Evolutionary conservation across 2,113 vertebrate species (phyloP), one percentile per base, ranked within the genome.

Genomic region (Muntiacus muntjak): DNA sequence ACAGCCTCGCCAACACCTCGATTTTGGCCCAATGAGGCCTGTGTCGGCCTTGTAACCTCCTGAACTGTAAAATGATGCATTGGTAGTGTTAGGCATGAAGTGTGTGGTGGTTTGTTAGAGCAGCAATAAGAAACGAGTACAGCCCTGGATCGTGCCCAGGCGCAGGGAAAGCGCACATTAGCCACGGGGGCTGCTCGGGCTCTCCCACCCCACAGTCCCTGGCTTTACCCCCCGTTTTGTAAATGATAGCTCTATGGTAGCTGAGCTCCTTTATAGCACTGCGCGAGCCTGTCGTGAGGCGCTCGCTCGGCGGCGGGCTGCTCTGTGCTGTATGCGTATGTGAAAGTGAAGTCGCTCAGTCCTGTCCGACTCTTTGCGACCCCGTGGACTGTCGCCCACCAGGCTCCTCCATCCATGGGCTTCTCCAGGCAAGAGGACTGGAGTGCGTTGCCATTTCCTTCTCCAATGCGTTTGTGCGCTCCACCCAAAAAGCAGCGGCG

Each of bases 221-320:
- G 36, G n/a, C 67, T 40, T 71, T 21, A 19, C 19, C 19, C 19
- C 67, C 40, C 19, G 19, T 12, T 36, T 71, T 71, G 67, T 40
- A 23, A 23, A 23, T 40, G 36, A 12, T 12, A 2, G 12, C 19
- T 40, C 0, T 23, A 12, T 23, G 23, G 6, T 12, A 23, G n/a
- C 67, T 40, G 67, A 71, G 67, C n/a, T 3, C 67, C 8, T 23
- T 40, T 3, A 12, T 5, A 12, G n/a, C 64, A 23, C 19, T 12
- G n/a, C 9, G 2, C n/a, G 3, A 12, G 64, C n/a, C 1, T 23
- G 19, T 40, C 67, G 36, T 10, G 1, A 40, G 67, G n/a, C 9
- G 3, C 67, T 40, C 1, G 5, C 67, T 71, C 0, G 2, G n/a
- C 12, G 8, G 12, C 5, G 0, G 64, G 64, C n/a, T 1, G n/a